A percentile compares a stretch with the other conserved stretches of the same genome.
Conservation (phyloP, 1,140 invertebrate species). For the Pteromalus puparum region DNA sequence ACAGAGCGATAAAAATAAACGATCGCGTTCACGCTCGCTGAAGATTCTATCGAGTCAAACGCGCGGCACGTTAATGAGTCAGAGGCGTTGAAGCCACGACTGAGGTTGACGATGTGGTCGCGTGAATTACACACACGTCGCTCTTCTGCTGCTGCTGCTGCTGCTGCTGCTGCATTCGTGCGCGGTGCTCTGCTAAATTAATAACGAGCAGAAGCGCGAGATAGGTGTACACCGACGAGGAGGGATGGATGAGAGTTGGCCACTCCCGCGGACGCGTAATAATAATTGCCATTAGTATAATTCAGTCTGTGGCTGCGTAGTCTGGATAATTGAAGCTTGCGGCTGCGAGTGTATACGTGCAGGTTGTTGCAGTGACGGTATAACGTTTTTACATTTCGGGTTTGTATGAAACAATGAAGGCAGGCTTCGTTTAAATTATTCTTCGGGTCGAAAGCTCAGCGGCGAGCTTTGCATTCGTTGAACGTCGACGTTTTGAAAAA, state of each 20-base stretch:
- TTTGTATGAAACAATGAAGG: too few relatives aligned
- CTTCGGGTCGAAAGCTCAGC: too few relatives aligned
- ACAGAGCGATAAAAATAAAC: not conserved
- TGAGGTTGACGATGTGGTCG: not conserved
- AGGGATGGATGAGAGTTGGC: not conserved
- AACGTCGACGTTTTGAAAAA: too few relatives aligned
- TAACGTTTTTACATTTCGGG: too few relatives aligned
- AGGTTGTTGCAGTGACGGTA: not conserved
- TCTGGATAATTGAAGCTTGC: not conserved
- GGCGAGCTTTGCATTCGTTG: too few relatives aligned
- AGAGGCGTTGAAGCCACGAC: not conserved
- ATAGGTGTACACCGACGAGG: not conserved
- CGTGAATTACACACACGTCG: not conserved
- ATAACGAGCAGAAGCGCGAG: not conserved
- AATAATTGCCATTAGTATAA: not conserved
- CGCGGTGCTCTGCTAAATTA: not conserved
- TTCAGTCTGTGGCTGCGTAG: not conserved
- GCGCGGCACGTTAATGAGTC: not conserved
- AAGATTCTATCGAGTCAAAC: not conserved
- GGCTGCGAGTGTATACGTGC: not conserved
- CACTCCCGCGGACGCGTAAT: not conserved
- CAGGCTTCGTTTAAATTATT: too few relatives aligned
- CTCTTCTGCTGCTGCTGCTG: too few relatives aligned
- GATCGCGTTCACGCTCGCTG: not conserved
- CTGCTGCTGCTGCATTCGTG: too few relatives aligned